Percentiles rank a stretch among this genome's conserved stretches.
Evolutionary conservation across 2,888 invertebrate species (phyloP).

Genomic region (Capitulum mitella): DNA sequence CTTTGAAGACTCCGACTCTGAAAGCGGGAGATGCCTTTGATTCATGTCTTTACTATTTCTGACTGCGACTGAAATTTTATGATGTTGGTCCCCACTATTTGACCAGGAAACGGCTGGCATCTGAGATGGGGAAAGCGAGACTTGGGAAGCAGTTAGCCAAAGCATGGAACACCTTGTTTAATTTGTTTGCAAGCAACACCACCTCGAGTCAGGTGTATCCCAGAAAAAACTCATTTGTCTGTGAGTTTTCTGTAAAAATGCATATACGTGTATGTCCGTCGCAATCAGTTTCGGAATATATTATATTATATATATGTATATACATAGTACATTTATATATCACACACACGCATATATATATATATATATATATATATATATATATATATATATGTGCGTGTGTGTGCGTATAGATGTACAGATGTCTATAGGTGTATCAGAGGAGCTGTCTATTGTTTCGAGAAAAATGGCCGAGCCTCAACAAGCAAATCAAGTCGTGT

Average conservation of each 20-base stretch:
- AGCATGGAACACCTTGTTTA: too few relatives aligned
- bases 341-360: constrained; percentile 1
- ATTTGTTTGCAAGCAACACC: too few relatives aligned
- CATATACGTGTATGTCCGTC: constrained; percentile 11
- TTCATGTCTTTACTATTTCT: too few relatives aligned
- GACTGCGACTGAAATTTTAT: too few relatives aligned
- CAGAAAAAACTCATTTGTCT: too few relatives aligned
- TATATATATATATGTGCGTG: not conserved
- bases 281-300: not conserved
- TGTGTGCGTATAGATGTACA: not conserved
- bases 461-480: not conserved
- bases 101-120: too few relatives aligned
- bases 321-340: constrained; percentile 24
- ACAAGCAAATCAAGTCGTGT: not conserved
- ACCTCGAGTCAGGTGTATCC: too few relatives aligned
- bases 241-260: not conserved
- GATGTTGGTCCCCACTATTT: too few relatives aligned
- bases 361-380: not conserved
- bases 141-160: too few relatives aligned
- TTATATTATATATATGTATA: not conserved
- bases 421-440: not conserved
- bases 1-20: too few relatives aligned
- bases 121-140: too few relatives aligned
- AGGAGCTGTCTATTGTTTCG: not conserved
- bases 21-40: too few relatives aligned